Percentiles rank a stretch among this genome's conserved stretches.
Conservation (phyloP, 2,113 vertebrate genomes). For the Nerophis ophidion region DNA sequence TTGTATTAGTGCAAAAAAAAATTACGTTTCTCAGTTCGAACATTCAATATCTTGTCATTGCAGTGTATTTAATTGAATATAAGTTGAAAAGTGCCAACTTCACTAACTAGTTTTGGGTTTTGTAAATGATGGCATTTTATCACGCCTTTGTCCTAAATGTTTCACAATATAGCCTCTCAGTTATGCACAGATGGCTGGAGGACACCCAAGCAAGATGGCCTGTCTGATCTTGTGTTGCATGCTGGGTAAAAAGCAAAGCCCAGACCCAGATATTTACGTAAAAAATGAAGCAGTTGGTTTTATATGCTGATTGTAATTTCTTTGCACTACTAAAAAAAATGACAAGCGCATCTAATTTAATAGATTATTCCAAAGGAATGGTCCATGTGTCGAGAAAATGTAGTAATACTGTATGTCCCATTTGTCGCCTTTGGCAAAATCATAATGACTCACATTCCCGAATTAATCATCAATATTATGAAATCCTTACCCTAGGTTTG, state of each 20-base stretch:
- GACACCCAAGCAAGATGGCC: background rate
- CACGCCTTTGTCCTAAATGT: background rate
- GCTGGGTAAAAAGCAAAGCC: conserved; percentile 1
- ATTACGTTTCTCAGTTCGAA: too few species aligned
- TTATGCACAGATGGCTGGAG: background rate
- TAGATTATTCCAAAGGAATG: background rate
- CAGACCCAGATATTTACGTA: background rate
- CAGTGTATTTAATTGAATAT: too few species aligned
- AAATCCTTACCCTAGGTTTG: conserved; percentile 1
- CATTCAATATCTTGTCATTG: too few species aligned
- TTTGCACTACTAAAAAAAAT: background rate
- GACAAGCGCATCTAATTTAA: background rate
- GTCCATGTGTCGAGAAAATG: background rate
- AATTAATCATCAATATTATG: conserved; percentile 8
- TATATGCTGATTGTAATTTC: background rate
- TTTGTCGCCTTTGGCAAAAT: background rate
- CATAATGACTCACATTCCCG: background rate
- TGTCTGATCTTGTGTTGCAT: background rate
- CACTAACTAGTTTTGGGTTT: too few species aligned
- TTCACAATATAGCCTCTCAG: conserved; percentile 1
- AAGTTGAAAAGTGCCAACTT: too few species aligned
- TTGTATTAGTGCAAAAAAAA: too few species aligned
- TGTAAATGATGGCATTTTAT: background rate
- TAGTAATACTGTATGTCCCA: background rate
- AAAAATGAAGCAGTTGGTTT: background rate